Evolutionary conservation across 2,113 vertebrate species (phyloP).

Genomic region (Reinhardtius hippoglossoides): DNA sequence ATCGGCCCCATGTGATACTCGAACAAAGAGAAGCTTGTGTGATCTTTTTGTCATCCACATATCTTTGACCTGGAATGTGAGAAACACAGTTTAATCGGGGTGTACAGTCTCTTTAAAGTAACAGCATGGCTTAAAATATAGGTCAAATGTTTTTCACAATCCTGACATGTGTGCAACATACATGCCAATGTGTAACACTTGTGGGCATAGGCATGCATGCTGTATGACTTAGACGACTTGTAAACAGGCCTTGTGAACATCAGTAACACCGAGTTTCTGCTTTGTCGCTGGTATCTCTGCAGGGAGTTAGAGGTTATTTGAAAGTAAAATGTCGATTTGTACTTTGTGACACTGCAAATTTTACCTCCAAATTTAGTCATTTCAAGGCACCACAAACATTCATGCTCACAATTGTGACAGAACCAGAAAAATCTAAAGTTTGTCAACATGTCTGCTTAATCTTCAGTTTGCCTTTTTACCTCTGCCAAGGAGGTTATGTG

Average conservation of each 20-base stretch:
- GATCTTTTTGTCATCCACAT: not conserved
- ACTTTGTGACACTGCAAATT: not conserved
- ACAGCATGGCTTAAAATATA: not conserved
- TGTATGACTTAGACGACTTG: not conserved
- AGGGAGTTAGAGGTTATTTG: not conserved
- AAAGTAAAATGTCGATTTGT: conserved; percentile 19
- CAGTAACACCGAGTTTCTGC: not conserved
- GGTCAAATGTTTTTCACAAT: not conserved
- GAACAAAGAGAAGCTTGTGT: not conserved
- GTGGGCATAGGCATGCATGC: not conserved
- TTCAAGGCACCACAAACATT: not conserved
- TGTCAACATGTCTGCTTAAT: not conserved
- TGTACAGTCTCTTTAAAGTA: not conserved
- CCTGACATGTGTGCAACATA: not conserved
- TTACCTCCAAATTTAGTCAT: not conserved
- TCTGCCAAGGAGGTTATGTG: no score
- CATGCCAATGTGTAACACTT: not conserved
- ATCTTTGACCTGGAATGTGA: conserved; percentile 4
- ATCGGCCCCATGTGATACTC: not conserved
- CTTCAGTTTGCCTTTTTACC: not conserved
- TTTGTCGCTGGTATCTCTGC: no score
- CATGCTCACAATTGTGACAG: not conserved
- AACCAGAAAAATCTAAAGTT: not conserved
- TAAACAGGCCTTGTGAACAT: conserved; percentile 14
- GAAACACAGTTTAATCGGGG: not conserved